These are phyloP conservation scores for Phyllostomus discolor DNA, from an alignment of 2,113 vertebrate genomes.

Conservation along the genomic window DNA sequence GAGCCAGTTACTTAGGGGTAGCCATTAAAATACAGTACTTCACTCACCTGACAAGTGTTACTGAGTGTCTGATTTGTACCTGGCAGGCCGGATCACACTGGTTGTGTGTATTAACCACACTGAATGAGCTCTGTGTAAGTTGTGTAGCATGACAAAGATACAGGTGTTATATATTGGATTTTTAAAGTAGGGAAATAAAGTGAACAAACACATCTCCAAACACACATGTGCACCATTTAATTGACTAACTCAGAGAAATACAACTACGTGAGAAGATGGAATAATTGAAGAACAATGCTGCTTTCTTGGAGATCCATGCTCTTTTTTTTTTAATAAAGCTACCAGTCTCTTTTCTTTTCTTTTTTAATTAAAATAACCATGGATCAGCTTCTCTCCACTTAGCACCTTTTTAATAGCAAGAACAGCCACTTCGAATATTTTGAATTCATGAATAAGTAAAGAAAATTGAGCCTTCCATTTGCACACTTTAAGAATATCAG, in stretches of 20 bases:
- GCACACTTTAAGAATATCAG: conserved; percentile 15
- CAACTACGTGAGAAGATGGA: background rate
- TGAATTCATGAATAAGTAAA: conserved; percentile 51
- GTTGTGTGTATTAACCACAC: background rate
- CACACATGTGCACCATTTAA: background rate
- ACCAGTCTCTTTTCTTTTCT: background rate
- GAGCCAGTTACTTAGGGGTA: background rate
- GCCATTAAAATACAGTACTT: background rate
- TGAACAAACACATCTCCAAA: background rate
- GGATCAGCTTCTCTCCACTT: background rate
- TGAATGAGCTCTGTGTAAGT: background rate
- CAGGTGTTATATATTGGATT: background rate
- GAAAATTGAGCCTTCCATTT: conserved; percentile 52
- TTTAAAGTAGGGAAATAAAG: background rate
- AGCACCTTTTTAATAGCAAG: conserved; percentile 19
- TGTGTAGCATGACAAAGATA: background rate
- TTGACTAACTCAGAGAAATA: background rate
- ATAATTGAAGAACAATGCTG: background rate
- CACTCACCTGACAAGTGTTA: background rate
- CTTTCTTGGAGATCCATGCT: background rate
- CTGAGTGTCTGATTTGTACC: background rate
- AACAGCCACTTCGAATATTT: conserved; percentile 19
- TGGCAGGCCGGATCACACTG: background rate
- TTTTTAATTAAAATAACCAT: background rate
- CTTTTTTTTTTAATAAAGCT: background rate